These are phyloP conservation scores for Megalops atlanticus DNA, from an alignment of 2,113 vertebrate genomes.

Conservation along the genomic window DNA sequence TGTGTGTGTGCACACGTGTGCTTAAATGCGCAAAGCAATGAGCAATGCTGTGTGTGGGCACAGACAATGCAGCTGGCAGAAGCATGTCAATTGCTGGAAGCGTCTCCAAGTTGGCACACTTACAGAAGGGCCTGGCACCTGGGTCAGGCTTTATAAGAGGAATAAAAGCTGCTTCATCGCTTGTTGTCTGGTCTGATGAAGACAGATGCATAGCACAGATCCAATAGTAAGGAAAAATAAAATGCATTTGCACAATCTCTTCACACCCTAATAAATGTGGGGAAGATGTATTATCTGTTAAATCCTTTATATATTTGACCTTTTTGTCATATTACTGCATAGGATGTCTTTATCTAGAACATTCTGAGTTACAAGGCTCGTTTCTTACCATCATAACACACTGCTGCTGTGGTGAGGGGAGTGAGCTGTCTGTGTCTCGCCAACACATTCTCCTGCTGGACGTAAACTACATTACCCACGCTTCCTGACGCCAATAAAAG, in stretches of 20 bases:
- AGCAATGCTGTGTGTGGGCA: slow-evolving; percentile 31
- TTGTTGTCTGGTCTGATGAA: slow-evolving; percentile 60
- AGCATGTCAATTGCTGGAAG: slow-evolving; percentile 66
- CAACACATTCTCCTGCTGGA: too few species aligned
- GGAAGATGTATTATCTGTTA: neutral
- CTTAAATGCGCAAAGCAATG: too few species aligned
- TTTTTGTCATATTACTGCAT: slow-evolving; percentile 11
- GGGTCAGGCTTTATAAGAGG: slow-evolving; percentile 63
- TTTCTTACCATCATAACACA: too few species aligned
- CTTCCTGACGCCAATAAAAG: too few species aligned
- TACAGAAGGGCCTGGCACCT: slow-evolving; percentile 63
- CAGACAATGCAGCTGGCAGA: slow-evolving; percentile 71
- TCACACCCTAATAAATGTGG: neutral
- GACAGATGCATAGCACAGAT: slow-evolving; percentile 40
- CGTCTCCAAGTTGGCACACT: slow-evolving; percentile 63
- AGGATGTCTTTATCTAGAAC: neutral
- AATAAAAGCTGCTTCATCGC: slow-evolving; percentile 56
- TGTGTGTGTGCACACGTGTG: slow-evolving; percentile 57
- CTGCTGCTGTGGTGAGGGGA: too few species aligned
- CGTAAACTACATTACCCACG: too few species aligned
- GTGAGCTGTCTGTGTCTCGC: too few species aligned
- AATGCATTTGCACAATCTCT: neutral
- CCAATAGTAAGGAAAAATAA: slow-evolving; percentile 23
- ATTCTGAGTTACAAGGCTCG: too few species aligned
- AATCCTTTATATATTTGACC: slow-evolving; percentile 14